phyloP scores from a whole-genome alignment of 2,888 invertebrate genomes.

The Schizaphis graminum region DNA sequence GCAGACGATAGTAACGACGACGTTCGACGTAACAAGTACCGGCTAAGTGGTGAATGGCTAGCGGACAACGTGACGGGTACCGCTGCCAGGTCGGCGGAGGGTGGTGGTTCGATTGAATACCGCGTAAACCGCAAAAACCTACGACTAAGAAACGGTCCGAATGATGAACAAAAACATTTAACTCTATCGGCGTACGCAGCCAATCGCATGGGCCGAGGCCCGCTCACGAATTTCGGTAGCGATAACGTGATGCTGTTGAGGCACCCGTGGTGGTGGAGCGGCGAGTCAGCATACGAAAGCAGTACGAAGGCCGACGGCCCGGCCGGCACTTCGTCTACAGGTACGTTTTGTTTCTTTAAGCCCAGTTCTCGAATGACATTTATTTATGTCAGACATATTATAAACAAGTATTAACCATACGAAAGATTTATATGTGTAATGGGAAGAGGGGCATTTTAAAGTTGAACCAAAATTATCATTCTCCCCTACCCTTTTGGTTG shows the following conservation, averaged over 20 bases:
- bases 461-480: too few species aligned
- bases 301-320: not conserved
- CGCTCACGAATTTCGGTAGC: constrained; percentile 11
- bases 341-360: not conserved
- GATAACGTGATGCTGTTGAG: constrained; percentile 15
- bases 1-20: not conserved
- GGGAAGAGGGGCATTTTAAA: too few species aligned
- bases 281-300: not conserved
- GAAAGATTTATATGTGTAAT: too few species aligned
- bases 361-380: not conserved
- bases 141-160: not conserved
- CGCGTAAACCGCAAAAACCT: constrained; percentile 32
- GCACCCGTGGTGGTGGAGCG: constrained; percentile 59
- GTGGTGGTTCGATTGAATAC: constrained; percentile 30
- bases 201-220: constrained; percentile 52
- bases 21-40: constrained; percentile 7
- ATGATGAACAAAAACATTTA: constrained; percentile 24
- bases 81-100: not conserved
- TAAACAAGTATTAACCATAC: not conserved
- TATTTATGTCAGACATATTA: not conserved
- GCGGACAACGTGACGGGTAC: constrained; percentile 44
- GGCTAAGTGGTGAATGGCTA: not conserved
- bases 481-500: too few species aligned
- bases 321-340: constrained; percentile 43
- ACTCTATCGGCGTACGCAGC: constrained; percentile 48